Base-by-base conservation (phyloP, 2,797 vertebrate genomes). In the Sternotherus odoratus region DNA sequence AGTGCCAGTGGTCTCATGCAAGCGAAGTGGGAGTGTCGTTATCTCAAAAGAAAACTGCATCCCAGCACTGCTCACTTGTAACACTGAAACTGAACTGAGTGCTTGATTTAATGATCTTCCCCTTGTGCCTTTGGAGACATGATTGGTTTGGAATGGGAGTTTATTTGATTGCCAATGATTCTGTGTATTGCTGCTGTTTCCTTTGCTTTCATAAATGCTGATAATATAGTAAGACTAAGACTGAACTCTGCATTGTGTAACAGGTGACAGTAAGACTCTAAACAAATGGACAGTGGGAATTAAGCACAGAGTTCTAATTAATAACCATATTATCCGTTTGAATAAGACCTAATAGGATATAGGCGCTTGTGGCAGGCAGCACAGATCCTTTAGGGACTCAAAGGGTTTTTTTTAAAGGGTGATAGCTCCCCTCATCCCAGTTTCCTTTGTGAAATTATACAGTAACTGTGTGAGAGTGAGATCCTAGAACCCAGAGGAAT, bases 111-210 rank as follows among this genome's bases (percentile, higher is more conserved):
- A 24, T 63, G 60, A 63, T 16, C 60, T 63, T 63, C 30, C 17
- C 13, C 30, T 63, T 63, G 60, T 16, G 60, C 60, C 60, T 63
- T 9, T 63, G 60, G 28, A 33, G 33, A 15, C 30, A 6, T 15
- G 12, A 33, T 13, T 60, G 57, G 57, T 63, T 63, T 28, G 33
- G 33, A 63, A 63, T 15, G 60, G 17, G 15, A n/a, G 60, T 63
- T n/a, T n/a, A 63, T 33, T 57, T 30, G 57, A 33, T 57, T 30
- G 30, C 57, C 3, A 23, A 28, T 0, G 5, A 53, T 3, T 39
- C 53, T 12, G 69, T 10, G 4, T 0, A 17, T 0, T n/a, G 57
- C 51, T 30, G 26, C 0, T 1, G 5, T 5, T 63, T 63, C 30
- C 60, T 63, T 17, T 33, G 60, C 16, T 33, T 33, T 63, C 33